A percentile compares a stretch with the other conserved stretches of the same genome.
Evolutionary conservation across 2,113 vertebrate species (phyloP).

Genomic region (Perca fluviatilis): DNA sequence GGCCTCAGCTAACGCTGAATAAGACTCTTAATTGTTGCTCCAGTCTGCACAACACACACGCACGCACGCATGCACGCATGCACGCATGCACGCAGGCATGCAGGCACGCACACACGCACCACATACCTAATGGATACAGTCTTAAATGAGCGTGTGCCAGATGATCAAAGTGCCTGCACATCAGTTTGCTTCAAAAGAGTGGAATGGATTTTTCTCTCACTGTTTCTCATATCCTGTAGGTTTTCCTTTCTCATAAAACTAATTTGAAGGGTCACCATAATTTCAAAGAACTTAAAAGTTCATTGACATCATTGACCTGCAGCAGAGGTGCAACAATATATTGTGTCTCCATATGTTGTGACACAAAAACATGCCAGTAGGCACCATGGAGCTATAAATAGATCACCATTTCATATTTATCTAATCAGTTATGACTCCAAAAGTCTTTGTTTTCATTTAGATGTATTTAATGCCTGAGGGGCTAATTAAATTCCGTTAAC

Average conservation of each 20-base stretch:
- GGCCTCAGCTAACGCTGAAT: constrained; percentile 1
- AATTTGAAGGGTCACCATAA: background rate
- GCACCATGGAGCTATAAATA: background rate
- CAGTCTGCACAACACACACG: background rate
- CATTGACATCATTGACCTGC: background rate
- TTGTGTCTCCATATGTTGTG: background rate
- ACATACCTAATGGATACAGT: background rate
- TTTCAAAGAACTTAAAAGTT: background rate
- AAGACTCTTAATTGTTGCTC: constrained; percentile 25
- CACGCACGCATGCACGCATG: background rate
- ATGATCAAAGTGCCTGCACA: constrained; percentile 22
- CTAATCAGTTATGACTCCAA: background rate
- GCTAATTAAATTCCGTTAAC: background rate
- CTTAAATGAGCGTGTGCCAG: constrained; percentile 3
- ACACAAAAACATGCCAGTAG: background rate
- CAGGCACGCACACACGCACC: background rate
- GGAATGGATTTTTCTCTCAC: constrained; percentile 6
- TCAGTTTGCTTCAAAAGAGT: constrained; percentile 3
- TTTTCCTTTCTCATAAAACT: background rate
- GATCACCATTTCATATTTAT: background rate
- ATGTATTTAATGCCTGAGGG: background rate
- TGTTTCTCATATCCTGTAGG: background rate
- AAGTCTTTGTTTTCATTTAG: background rate
- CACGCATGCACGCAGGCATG: constrained; percentile 2
- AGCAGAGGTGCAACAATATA: background rate